phyloP scores from a whole-genome alignment of 2,888 invertebrate species.

The Lottia gigantea region DNA sequence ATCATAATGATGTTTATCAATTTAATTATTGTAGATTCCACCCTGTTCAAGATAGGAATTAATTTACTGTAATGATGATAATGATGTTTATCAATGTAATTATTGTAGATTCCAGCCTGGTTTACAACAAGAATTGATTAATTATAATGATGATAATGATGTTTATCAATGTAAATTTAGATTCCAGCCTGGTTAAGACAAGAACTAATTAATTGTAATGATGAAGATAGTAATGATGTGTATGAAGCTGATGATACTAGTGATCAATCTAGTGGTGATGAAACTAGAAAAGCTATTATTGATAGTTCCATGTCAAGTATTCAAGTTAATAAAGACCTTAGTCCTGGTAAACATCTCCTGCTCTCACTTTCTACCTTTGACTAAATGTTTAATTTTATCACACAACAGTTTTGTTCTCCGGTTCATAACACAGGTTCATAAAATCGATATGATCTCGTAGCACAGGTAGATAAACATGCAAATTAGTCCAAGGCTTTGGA shows the following conservation, averaged over 20 bases:
- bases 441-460: no score
- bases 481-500: no score
- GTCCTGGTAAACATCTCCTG: constrained; percentile 24
- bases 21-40: constrained; percentile 50
- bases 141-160: no score
- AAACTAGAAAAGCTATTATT: constrained; percentile 23
- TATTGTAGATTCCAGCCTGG: no score
- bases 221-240: constrained; percentile 44
- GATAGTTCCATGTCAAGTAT: constrained; percentile 63
- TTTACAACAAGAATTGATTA: constrained; percentile 36
- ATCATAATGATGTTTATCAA: no score
- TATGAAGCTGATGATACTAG: constrained; percentile 56
- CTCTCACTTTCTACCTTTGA: neutral
- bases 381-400: no score
- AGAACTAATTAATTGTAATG: constrained; percentile 50
- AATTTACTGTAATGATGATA: no score
- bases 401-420: no score
- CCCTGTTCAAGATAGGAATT: constrained; percentile 50
- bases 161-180: constrained; percentile 28
- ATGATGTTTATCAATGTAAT: no score
- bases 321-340: constrained; percentile 57
- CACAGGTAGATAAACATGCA: no score
- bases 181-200: constrained; percentile 63
- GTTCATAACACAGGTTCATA: no score
- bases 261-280: constrained; percentile 44